phyloP scores from a whole-genome alignment of 2,888 invertebrate genomes.

The Pterostichus madidus region DNA sequence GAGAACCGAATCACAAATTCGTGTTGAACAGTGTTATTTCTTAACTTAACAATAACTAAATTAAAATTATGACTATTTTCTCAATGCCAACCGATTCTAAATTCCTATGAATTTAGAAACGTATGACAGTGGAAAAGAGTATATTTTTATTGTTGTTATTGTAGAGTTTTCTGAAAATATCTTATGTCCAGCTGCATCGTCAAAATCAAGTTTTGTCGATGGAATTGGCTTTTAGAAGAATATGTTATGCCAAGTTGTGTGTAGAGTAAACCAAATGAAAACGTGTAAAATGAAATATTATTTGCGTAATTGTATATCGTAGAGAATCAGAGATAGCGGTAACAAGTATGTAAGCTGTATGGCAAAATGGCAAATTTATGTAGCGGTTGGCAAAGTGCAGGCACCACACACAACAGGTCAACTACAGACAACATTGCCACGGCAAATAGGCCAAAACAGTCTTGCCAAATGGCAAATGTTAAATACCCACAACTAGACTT shows the following conservation, averaged over 20 bases:
- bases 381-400: slow-evolving; percentile 37
- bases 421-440: slow-evolving; percentile 75
- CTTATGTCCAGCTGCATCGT: no score
- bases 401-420: slow-evolving; percentile 72
- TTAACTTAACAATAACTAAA: no score
- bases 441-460: slow-evolving; percentile 70
- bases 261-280: not conserved
- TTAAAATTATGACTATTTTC: no score
- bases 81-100: no score
- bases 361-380: slow-evolving; percentile 19
- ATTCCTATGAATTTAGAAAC: no score
- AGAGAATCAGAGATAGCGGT: not conserved
- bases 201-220: no score
- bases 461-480: slow-evolving; percentile 57
- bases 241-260: not conserved
- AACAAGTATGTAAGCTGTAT: slow-evolving; percentile 30
- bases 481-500: slow-evolving; percentile 47
- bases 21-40: no score
- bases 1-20: no score
- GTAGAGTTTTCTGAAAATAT: no score
- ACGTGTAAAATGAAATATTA: slow-evolving; percentile 31
- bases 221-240: not conserved
- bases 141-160: no score
- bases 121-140: no score
- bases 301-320: slow-evolving; percentile 1